These are phyloP conservation scores for Temnothorax nylanderi DNA, from an alignment of 1,140 invertebrate genomes.

Conservation along the genomic window DNA sequence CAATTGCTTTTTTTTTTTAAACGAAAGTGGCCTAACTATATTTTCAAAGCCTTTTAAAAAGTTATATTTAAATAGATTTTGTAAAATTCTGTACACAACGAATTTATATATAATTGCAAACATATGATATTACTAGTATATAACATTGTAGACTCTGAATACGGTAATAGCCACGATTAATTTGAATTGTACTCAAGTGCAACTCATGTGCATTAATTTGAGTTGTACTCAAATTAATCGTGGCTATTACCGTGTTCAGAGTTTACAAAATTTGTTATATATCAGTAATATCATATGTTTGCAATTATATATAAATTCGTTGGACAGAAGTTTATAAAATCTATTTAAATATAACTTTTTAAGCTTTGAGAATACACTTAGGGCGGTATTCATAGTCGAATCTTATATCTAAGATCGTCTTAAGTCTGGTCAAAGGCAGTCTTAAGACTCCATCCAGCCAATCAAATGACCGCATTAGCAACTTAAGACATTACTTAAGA, in stretches of 20 bases:
- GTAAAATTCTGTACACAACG: neutral
- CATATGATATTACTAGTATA: neutral
- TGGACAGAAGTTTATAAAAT: neutral
- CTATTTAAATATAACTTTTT: neutral
- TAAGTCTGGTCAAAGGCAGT: too few species aligned
- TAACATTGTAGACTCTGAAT: neutral
- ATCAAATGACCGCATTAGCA: too few species aligned
- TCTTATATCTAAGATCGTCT: too few species aligned
- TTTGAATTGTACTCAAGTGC: neutral
- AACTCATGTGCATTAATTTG: neutral
- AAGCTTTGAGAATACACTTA: neutral
- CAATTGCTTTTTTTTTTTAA: neutral
- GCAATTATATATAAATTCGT: neutral
- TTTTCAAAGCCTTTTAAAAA: neutral
- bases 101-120: neutral
- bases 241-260: neutral
- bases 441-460: too few species aligned
- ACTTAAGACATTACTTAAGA: too few species aligned
- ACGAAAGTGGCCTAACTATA: neutral
- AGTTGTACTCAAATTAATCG: neutral
- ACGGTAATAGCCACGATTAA: neutral
- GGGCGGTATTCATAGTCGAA: too few species aligned
- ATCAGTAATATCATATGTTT: neutral
- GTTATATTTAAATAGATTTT: neutral
- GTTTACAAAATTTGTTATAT: neutral